Evolutionary conservation across 2,797 vertebrate species (phyloP), one percentile per base, ranked within the genome.

Genomic region (Enteromius viviparus): DNA sequence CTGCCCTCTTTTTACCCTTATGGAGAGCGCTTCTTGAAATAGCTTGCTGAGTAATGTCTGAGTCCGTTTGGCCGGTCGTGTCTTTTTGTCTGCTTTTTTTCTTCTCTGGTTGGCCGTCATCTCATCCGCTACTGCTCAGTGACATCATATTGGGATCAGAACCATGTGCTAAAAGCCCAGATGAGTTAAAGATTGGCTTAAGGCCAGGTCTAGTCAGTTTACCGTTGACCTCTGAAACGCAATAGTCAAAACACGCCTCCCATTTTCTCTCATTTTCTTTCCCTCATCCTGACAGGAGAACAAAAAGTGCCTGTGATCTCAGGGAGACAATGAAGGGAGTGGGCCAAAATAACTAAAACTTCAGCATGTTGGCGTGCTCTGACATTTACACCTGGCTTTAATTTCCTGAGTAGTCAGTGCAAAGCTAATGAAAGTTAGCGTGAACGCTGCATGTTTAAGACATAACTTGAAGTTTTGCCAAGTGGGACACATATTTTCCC

Each of bases 31-130:
- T 89, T 91, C 90, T 89, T 89, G 83, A 93, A 93, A 93, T 93
- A 93, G 90, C 87, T 10, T 65, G 81, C 90, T 94, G 92, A 93
- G 92, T 94, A 92, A 94, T 84, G 93, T 94, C 94, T 95, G 93
- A 87, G 88, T 92, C 89, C 86, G 77, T 88, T 83, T 94, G 90
- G 91, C 91, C 71, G 11, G 51, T 58, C 74, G 83, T 76, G 81
- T 90, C 62, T 69, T 82, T 81, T 55, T 85, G 84, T 84, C 69
- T 87, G 58, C 70, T 87, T 60, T 82, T 26, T 32, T n/a, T 55
- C 80, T 85, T 81, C 65, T 45, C 75, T 34, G 80, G 34, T 85
- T 89, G 82, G 80, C 89, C 74, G n/a, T 45, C 88, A 74, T 89
- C 87, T 74, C 68, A 82, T 90, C 87, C 84, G 80, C 53, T 77